A percentile compares a stretch with the other conserved stretches of the same genome.
These are phyloP conservation scores for Zosterops borbonicus DNA, from an alignment of 2,113 vertebrate species.

Conservation along the genomic window DNA sequence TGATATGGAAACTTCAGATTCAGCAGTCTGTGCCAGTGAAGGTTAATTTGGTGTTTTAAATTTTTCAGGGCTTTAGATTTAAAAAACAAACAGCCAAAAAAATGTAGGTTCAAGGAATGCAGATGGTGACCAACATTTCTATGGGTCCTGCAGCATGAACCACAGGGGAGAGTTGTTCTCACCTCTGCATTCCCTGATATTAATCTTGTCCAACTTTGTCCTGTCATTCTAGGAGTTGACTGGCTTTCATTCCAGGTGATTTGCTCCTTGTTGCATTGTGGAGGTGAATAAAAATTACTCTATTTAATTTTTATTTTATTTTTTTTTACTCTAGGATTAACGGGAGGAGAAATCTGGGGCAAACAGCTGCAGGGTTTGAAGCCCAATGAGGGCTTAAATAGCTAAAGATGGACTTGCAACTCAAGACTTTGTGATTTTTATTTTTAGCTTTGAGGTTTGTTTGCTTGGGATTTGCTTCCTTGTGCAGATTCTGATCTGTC, in stretches of 20 bases:
- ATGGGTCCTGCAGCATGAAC: background rate
- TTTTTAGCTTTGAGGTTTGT: background rate
- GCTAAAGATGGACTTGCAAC: background rate
- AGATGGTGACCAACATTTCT: background rate
- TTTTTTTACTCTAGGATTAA: background rate
- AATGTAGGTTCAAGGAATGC: background rate
- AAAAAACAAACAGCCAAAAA: background rate
- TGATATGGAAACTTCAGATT: background rate
- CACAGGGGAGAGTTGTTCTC: background rate
- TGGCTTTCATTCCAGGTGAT: background rate
- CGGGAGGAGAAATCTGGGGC: background rate
- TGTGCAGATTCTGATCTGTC: fast-evolving
- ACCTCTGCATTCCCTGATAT: background rate
- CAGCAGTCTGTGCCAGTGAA: background rate
- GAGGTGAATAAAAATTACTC: background rate
- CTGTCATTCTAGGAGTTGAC: background rate
- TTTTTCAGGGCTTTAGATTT: background rate
- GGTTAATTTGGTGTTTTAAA: background rate
- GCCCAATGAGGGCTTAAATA: background rate
- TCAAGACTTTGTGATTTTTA: background rate
- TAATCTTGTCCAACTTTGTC: background rate
- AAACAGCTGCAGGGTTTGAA: background rate
- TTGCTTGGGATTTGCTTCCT: background rate
- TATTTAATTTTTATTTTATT: background rate
- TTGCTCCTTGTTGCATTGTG: background rate